Evolutionary conservation across 2,797 vertebrate species (phyloP).

Genomic region (Eremophila alpestris): DNA sequence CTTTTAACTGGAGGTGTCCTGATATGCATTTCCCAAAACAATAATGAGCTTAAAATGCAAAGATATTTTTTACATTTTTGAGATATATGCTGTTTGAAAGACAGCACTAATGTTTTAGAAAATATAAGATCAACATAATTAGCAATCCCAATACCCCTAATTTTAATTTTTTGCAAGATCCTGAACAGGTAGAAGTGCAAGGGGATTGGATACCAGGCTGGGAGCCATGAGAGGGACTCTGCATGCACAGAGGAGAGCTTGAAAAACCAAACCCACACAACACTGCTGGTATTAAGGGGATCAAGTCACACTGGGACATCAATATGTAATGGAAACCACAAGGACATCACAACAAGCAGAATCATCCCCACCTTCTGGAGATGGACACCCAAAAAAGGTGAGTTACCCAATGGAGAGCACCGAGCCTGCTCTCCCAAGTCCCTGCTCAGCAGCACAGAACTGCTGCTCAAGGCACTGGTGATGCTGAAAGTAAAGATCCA

Average conservation of each 20-base stretch:
- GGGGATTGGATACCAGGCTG: neutral
- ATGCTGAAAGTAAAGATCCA: neutral
- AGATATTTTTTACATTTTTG: neutral
- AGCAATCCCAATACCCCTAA: neutral
- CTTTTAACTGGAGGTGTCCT: neutral
- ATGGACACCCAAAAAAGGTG: fast-evolving
- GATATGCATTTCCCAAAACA: neutral
- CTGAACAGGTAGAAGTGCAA: neutral
- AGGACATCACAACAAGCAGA: neutral
- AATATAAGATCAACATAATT: neutral
- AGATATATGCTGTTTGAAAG: neutral
- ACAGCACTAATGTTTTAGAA: neutral
- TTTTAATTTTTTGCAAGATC: neutral
- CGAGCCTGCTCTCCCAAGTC: fast-evolving
- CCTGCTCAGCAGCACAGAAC: neutral
- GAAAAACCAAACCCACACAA: neutral
- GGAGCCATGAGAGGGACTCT: neutral
- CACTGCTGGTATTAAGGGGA: neutral
- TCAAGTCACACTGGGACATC: neutral
- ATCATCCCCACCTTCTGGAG: neutral
- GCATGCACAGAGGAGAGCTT: neutral
- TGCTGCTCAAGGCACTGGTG: neutral
- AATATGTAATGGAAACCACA: neutral
- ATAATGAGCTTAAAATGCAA: neutral
- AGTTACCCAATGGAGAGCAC: fast-evolving